These are phyloP conservation scores for Anhinga rufa DNA, from an alignment of 2,113 vertebrate genomes.

Conservation along the genomic window DNA sequence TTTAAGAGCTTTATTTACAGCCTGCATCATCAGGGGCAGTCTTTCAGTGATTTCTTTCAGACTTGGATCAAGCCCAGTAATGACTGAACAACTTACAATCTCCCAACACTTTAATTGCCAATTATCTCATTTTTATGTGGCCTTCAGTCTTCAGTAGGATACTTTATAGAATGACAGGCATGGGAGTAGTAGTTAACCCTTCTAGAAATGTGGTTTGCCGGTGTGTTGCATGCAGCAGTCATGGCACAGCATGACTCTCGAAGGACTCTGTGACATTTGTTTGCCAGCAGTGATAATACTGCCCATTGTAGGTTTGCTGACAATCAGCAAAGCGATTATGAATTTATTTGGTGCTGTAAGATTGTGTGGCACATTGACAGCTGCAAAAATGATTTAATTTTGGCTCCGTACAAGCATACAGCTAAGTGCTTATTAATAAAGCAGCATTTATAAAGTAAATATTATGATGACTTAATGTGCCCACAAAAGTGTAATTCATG, in stretches of 20 bases:
- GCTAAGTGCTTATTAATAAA: slow-evolving; percentile 18
- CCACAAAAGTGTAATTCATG: not conserved
- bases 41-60: not conserved
- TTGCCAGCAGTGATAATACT: not conserved
- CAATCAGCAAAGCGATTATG: not conserved
- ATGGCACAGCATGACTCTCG: not conserved
- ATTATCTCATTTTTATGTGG: not conserved
- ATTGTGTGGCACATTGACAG: not conserved
- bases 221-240: not conserved
- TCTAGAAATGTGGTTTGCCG: not conserved
- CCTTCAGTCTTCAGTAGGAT: not conserved
- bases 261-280: not conserved
- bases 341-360: slow-evolving; percentile 11
- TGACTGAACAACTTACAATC: not conserved
- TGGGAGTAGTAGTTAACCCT: not conserved
- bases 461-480: not conserved
- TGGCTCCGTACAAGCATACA: not conserved
- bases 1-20: slow-evolving; percentile 27
- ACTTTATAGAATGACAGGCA: not conserved
- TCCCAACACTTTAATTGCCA: not conserved
- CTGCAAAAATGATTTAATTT: slow-evolving; percentile 49
- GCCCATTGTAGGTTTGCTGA: slow-evolving; percentile 16
- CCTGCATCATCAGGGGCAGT: not conserved
- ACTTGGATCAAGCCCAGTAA: not conserved
- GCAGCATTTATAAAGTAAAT: not conserved